Evolutionary conservation across 2,888 invertebrate species (phyloP).

Genomic region (Chaetogeoica ovagalla): DNA sequence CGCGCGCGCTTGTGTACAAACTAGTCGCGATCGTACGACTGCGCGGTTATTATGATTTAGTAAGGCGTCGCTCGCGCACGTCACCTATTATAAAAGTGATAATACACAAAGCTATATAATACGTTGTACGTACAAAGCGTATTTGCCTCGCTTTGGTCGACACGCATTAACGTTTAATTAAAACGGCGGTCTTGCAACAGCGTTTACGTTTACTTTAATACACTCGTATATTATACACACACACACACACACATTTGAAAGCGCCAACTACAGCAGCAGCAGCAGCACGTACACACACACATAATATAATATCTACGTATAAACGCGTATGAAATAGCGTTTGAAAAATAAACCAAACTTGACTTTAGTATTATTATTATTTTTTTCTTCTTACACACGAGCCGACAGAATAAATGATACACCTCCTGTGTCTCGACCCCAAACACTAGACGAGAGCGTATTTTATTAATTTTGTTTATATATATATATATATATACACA

Average conservation of each 20-base stretch:
- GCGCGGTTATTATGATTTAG: conserved; percentile 28
- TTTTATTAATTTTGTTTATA: conserved; percentile 39
- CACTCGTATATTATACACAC: no score
- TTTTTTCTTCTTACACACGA: not conserved
- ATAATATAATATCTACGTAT: no score
- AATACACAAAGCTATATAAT: conserved; percentile 21
- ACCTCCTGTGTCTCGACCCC: conserved; percentile 9
- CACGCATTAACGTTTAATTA: conserved; percentile 43
- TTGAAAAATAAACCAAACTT: conserved; percentile 17
- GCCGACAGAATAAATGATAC: conserved; percentile 43
- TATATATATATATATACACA: not conserved
- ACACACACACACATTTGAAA: not conserved
- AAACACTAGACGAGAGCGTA: not conserved
- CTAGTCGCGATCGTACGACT: not conserved
- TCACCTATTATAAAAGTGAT: conserved; percentile 46
- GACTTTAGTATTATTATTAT: not conserved
- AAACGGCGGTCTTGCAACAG: conserved; percentile 13
- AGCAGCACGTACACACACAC: not conserved
- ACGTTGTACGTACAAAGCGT: no score
- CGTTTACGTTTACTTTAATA: conserved; percentile 18
- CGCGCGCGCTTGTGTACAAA: not conserved
- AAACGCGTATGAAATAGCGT: not conserved
- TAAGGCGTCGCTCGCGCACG: conserved; percentile 40
- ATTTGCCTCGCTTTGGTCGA: not conserved
- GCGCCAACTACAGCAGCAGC: not conserved